These are phyloP conservation scores for Pogonocherus hispidulus DNA, from an alignment of 2,888 invertebrate species.

Conservation along the genomic window DNA sequence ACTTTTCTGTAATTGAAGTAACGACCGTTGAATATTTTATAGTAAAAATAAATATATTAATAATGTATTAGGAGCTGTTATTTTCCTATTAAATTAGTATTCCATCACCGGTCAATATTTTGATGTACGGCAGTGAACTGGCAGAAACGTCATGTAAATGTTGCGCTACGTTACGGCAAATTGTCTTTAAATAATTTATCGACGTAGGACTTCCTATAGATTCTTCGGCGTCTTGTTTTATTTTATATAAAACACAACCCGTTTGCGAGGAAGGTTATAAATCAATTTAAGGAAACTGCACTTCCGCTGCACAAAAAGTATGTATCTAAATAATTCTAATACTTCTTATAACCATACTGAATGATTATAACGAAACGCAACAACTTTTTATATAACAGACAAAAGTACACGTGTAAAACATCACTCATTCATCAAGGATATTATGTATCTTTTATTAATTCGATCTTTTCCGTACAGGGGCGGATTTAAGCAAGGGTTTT, in stretches of 20 bases:
- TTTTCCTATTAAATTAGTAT: no score
- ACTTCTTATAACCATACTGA: not conserved
- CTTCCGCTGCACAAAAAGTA: slow-evolving; percentile 8
- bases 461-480: no score
- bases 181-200: slow-evolving; percentile 20
- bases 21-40: no score
- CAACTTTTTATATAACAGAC: no score
- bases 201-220: slow-evolving; percentile 16
- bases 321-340: slow-evolving; percentile 1
- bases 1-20: no score
- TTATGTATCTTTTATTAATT: no score
- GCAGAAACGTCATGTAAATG: slow-evolving; percentile 12
- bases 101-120: not conserved
- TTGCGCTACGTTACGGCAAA: slow-evolving; percentile 9
- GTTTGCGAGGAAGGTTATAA: slow-evolving; percentile 19
- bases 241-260: slow-evolving; percentile 1
- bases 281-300: slow-evolving; percentile 24
- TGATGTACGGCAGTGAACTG: not conserved
- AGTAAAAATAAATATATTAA: no score
- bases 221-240: slow-evolving; percentile 11
- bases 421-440: no score
- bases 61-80: no score
- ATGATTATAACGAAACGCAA: not conserved
- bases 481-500: no score
- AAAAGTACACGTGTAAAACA: no score